Evolutionary conservation across 2,888 invertebrate species (phyloP).

Genomic region (Andrena trimmerana): DNA sequence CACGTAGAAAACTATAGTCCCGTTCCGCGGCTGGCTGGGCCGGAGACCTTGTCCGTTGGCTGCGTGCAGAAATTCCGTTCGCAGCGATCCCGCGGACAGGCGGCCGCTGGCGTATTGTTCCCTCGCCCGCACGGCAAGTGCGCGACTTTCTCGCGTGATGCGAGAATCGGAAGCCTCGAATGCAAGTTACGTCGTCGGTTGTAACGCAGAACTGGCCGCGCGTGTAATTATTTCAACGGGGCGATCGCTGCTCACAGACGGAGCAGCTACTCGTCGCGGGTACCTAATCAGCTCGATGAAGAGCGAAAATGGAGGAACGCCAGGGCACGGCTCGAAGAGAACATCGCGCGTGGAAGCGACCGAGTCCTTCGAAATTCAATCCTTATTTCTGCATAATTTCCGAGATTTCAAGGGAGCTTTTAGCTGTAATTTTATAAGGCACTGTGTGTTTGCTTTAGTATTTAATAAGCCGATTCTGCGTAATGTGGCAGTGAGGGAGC

Average conservation of each 20-base stretch:
- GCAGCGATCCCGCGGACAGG: slow-evolving; percentile 11
- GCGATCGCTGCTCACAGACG: slow-evolving; percentile 3
- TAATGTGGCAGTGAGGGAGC: slow-evolving; percentile 22
- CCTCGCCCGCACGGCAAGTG: background rate
- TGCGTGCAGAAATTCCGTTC: slow-evolving; percentile 56
- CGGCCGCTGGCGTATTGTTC: slow-evolving; percentile 1
- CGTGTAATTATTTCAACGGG: slow-evolving; percentile 35
- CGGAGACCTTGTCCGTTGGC: slow-evolving; percentile 57
- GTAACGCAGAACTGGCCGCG: slow-evolving; percentile 20
- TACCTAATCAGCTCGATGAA: slow-evolving; percentile 4
- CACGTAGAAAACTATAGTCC: slow-evolving; percentile 38
- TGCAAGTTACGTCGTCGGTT: slow-evolving; percentile 26
- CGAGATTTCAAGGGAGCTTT: background rate
- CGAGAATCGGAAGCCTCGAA: slow-evolving; percentile 32
- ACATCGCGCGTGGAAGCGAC: slow-evolving; percentile 44
- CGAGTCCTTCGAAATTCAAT: slow-evolving; percentile 13
- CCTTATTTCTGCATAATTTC: background rate
- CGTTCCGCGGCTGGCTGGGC: slow-evolving; percentile 29
- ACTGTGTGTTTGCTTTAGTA: too few relatives aligned
- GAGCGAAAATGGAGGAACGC: slow-evolving; percentile 21
- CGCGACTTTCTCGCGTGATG: slow-evolving; percentile 32
- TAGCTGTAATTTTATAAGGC: background rate
- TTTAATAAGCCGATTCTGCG: background rate
- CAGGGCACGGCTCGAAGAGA: slow-evolving; percentile 8
- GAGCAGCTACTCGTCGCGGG: slow-evolving; percentile 9